These are phyloP conservation scores for Polia nebulosa DNA, from an alignment of 2,888 invertebrate species.

Conservation along the genomic window DNA sequence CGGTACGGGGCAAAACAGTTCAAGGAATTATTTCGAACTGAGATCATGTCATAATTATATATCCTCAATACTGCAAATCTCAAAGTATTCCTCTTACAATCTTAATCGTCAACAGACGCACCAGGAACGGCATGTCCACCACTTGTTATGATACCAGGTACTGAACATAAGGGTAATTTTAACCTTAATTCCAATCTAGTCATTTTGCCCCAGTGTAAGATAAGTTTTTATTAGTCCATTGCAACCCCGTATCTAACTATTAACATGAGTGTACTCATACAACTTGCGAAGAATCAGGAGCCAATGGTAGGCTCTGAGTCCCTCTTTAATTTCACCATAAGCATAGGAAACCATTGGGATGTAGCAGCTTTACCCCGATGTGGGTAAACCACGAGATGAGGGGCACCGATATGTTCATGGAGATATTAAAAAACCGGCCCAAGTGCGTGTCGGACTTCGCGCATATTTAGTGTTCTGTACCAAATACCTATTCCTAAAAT, in stretches of 20 bases:
- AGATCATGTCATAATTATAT: not conserved
- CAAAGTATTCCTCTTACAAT: not conserved
- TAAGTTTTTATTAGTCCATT: slow-evolving; percentile 19
- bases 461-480: too few relatives aligned
- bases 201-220: not conserved
- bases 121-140: not conserved
- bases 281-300: slow-evolving; percentile 17
- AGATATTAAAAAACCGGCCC: slow-evolving; percentile 25
- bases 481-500: too few relatives aligned
- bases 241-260: slow-evolving; percentile 3
- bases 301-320: slow-evolving; percentile 14
- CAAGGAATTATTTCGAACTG: not conserved
- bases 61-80: not conserved
- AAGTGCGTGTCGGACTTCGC: slow-evolving; percentile 2
- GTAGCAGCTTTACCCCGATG: not conserved
- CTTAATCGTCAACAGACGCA: not conserved
- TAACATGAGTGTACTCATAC: slow-evolving; percentile 27
- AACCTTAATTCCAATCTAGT: not conserved
- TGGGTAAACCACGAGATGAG: not conserved
- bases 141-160: too few relatives aligned
- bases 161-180: not conserved
- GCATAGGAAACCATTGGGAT: slow-evolving; percentile 8
- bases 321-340: slow-evolving; percentile 26
- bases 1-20: not conserved
- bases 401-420: slow-evolving; percentile 19